Percentiles rank a stretch among this genome's conserved stretches.
Conservation (phyloP, 2,888 invertebrate species). For the Cephus pulcher region DNA sequence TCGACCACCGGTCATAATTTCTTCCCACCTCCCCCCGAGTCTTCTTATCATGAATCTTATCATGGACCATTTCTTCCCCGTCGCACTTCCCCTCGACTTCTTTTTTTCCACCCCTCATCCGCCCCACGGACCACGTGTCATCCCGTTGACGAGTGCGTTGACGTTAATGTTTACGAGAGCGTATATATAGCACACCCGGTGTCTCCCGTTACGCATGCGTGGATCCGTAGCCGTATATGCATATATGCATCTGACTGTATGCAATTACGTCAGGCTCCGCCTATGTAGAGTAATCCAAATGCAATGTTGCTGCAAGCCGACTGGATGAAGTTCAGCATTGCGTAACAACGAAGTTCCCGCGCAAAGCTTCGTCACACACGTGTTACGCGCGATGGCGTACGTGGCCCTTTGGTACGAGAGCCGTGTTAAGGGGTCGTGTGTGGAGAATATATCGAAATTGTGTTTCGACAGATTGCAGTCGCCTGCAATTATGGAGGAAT, state of each 20-base stretch:
- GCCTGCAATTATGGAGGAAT: background rate
- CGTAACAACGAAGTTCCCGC: slow-evolving; percentile 34
- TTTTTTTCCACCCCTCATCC: too few relatives aligned
- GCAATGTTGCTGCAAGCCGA: slow-evolving; percentile 38
- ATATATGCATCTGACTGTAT: background rate
- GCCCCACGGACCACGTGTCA: too few relatives aligned
- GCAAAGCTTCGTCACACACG: slow-evolving; percentile 5
- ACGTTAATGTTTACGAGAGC: slow-evolving; percentile 26
- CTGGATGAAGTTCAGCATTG: slow-evolving; percentile 43
- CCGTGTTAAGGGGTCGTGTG: background rate
- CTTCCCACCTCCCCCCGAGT: too few relatives aligned
- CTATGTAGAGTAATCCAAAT: slow-evolving; percentile 25
- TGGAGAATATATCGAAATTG: background rate
- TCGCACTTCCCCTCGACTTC: too few relatives aligned
- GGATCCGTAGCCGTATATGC: background rate
- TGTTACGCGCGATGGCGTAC: background rate
- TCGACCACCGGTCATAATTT: too few relatives aligned
- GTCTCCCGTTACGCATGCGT: background rate
- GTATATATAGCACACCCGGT: background rate
- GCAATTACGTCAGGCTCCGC: slow-evolving; percentile 14
- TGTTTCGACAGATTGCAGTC: too few relatives aligned
- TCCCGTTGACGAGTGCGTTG: slow-evolving; percentile 22
- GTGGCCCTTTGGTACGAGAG: background rate
- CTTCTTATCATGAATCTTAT: too few relatives aligned
- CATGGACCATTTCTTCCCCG: too few relatives aligned